Base-by-base conservation (phyloP, 2,113 vertebrate genomes). In the Perca flavescens region DNA sequence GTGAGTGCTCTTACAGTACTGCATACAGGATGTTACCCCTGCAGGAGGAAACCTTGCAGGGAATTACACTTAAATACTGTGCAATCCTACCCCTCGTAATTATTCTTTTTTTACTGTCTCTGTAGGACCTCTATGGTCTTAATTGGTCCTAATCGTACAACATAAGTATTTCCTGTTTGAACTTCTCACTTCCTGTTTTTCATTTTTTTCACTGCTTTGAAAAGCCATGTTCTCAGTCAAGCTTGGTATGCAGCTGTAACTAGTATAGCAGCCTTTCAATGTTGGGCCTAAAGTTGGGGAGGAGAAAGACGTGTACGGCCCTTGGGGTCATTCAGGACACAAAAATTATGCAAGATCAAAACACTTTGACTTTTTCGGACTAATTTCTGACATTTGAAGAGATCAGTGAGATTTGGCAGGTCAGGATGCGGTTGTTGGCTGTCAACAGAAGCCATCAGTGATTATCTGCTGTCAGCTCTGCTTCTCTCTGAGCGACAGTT, bases 101-200 rank as follows among this genome's bases (percentile, higher is more conserved):
- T 70, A 83, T 58, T 93, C 82, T 82, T 50, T 81, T 90, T 89
- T 89, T 54, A 65, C 74, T 80, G 83, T 91, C 70, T 88, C 67
- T 88, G 79, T 88, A 66, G 74, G 65, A 68, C 61, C 34, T 87
- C 82, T 85, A 34, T 72, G 67, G 66, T 86, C 87, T 89, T 79
- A 84, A 94, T 92, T 93, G 89, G 91, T 91, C 93, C 92, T 95
- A 95, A 92, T 96, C 91, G 94, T 93, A 94, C 93, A 85, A 74
- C 80, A 87, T 63, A 96, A 97, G 93, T 96, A 95, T 96, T 97
- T 97, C 96, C 96, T 95, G 94, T 95, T 94, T 92, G 93, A 95
- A 93, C 91, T 94, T 96, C 94, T 96, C 94, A 94, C 95, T 97
- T 97, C 96, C 96, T 96, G 94, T 96, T 96, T 96, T 96, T 93